These are phyloP conservation scores for Myzus persicae DNA, from an alignment of 1,140 invertebrate species.

Conservation along the genomic window DNA sequence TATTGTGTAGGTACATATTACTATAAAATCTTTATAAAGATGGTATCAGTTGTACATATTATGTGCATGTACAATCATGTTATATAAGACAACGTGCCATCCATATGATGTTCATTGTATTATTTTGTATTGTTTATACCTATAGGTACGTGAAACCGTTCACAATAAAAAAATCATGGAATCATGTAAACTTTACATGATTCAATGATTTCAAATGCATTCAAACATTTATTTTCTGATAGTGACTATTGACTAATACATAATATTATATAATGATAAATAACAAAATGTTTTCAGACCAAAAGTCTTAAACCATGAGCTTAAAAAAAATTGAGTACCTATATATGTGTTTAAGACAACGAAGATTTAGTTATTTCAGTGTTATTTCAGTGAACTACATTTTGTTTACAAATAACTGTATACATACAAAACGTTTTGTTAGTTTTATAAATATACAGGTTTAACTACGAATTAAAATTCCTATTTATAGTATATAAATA, in stretches of 20 bases:
- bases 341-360: neutral
- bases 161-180: no score
- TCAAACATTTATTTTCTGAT: neutral
- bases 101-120: neutral
- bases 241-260: neutral
- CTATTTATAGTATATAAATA: neutral
- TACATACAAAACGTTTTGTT: neutral
- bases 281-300: neutral
- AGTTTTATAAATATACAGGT: neutral
- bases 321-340: no score
- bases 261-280: neutral
- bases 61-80: neutral
- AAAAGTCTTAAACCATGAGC: neutral
- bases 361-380: no score
- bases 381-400: no score
- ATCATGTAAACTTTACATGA: no score
- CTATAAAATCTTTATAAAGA: neutral
- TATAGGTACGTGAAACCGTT: no score
- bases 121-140: slow-evolving; percentile 1
- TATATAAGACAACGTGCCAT: neutral
- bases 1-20: neutral
- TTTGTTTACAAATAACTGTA: neutral
- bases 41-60: neutral
- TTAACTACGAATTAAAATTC: neutral
- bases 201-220: neutral